These are phyloP conservation scores for Apis dorsata DNA, from an alignment of 1,140 invertebrate species.

Conservation along the genomic window DNA sequence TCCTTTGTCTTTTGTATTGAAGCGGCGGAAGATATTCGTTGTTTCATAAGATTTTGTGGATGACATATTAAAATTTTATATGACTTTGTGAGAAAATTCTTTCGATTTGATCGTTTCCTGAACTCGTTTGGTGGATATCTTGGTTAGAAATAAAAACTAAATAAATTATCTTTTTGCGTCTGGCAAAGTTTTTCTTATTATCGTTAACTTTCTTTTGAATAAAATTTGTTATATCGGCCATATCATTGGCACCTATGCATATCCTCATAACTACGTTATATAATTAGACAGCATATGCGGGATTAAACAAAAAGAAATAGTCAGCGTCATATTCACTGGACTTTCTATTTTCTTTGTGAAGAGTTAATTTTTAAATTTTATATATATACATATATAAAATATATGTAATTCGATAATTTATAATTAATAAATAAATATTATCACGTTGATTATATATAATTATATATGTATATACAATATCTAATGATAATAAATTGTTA, in stretches of 20 bases:
- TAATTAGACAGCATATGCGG: constrained; percentile 45
- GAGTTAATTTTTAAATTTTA: constrained; percentile 20
- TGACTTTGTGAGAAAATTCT: constrained; percentile 1
- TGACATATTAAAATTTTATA: constrained; percentile 9
- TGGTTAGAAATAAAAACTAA: not conserved
- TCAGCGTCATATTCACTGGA: constrained; percentile 42
- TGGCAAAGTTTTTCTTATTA: not conserved
- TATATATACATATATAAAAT: no score
- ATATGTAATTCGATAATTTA: no score
- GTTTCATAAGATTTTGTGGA: constrained; percentile 49
- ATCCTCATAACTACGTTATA: constrained; percentile 55
- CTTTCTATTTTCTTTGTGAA: constrained; percentile 59
- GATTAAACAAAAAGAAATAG: constrained; percentile 60
- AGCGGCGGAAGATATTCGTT: constrained; percentile 13
- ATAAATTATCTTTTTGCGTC: not conserved
- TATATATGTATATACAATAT: not conserved
- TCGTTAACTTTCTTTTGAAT: constrained; percentile 22
- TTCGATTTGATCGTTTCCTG: constrained; percentile 5
- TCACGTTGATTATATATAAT: not conserved
- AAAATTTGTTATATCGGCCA: not conserved
- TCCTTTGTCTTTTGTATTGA: constrained; percentile 21
- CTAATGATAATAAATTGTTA: not conserved
- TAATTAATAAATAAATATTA: no score
- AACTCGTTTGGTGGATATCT: not conserved
- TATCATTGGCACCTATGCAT: constrained; percentile 13